A percentile compares a stretch with the other conserved stretches of the same genome.
phyloP scores from a whole-genome alignment of 2,888 invertebrate genomes.

The Dilophus febrilis region DNA sequence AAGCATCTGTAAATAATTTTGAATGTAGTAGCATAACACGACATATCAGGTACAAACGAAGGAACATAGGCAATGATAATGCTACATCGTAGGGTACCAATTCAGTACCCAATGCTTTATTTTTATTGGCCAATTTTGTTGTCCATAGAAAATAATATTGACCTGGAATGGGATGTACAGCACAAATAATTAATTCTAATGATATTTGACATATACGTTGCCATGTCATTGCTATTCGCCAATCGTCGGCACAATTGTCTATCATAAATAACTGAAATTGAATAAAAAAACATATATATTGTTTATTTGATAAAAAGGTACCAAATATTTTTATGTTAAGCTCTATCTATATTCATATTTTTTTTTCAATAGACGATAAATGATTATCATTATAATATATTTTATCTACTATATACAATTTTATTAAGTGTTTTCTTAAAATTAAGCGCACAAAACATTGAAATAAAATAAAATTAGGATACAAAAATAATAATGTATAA shows the following conservation, averaged over 20 bases:
- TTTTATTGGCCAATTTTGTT: constrained; percentile 84
- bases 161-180: constrained; percentile 95
- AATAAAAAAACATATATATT: neutral
- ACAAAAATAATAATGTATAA: too few relatives aligned
- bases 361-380: too few relatives aligned
- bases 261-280: constrained; percentile 93
- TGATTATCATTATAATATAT: too few relatives aligned
- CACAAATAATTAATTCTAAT: constrained; percentile 87
- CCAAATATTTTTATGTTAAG: too few relatives aligned
- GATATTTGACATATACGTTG: constrained; percentile 86
- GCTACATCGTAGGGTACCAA: constrained; percentile 90
- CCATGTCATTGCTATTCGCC: constrained; percentile 99
- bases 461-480: too few relatives aligned
- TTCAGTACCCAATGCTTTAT: constrained; percentile 47
- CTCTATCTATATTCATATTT: too few relatives aligned
- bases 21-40: constrained; percentile 98
- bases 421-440: too few relatives aligned
- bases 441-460: too few relatives aligned
- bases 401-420: too few relatives aligned
- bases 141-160: constrained; percentile 85
- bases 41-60: constrained; percentile 96
- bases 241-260: constrained; percentile 99
- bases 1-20: constrained; percentile 98
- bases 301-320: too few relatives aligned
- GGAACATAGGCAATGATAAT: constrained; percentile 97